Conservation (phyloP, 2,113 vertebrate species). For the Dascyllus trimaculatus region DNA sequence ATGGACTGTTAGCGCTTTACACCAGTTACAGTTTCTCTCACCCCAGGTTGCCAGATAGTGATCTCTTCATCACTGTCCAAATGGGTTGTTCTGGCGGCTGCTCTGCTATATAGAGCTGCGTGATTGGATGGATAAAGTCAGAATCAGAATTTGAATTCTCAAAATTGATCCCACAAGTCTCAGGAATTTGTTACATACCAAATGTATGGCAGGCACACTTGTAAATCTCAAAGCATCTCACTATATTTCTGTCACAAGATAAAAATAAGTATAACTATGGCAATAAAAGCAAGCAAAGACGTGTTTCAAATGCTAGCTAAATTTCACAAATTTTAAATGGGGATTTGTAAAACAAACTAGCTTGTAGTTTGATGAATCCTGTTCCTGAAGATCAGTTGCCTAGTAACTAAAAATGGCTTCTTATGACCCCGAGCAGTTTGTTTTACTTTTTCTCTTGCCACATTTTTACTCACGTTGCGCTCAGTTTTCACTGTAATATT, state of each 20-base stretch:
- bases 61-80: constrained; percentile 42
- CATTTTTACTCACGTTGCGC: too few species aligned
- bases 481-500: too few species aligned
- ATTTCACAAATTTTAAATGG: neutral
- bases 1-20: constrained; percentile 52
- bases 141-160: neutral
- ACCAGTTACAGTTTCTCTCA: constrained; percentile 65
- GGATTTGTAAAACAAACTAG: neutral
- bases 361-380: neutral
- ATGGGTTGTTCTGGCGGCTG: constrained; percentile 26
- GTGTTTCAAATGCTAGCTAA: too few species aligned
- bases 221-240: too few species aligned
- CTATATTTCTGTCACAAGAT: too few species aligned
- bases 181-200: too few species aligned
- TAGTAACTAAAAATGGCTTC: neutral
- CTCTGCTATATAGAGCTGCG: neutral
- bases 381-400: neutral
- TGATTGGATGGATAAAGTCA: neutral
- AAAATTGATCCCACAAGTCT: neutral
- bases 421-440: neutral
- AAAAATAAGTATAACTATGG: too few species aligned
- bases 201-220: too few species aligned
- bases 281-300: too few species aligned
- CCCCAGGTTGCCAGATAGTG: constrained; percentile 33
- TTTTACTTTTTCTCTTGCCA: too few species aligned